These are phyloP conservation scores for Bellardia pandia DNA, from an alignment of 2,888 invertebrate genomes.

Conservation along the genomic window DNA sequence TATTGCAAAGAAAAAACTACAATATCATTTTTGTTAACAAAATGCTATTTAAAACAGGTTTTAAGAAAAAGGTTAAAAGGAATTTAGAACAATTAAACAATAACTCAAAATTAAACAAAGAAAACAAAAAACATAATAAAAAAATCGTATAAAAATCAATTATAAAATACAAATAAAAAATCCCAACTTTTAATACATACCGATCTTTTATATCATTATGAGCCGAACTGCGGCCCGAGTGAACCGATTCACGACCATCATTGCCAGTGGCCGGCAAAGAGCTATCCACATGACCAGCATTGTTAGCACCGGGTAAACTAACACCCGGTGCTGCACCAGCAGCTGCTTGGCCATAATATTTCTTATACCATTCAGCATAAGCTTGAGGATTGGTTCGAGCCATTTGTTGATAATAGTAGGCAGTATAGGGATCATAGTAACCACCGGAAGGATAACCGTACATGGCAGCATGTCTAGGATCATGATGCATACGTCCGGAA, in stretches of 20 bases:
- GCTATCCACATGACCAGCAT: constrained; percentile 71
- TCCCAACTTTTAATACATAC: constrained; percentile 82
- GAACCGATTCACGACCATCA: constrained; percentile 91
- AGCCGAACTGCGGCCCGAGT: constrained; percentile 93
- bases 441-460: constrained; percentile 75
- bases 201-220: constrained; percentile 87
- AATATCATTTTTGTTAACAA: not conserved
- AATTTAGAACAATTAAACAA: constrained; percentile 21
- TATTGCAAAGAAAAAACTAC: constrained; percentile 38
- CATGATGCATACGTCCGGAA: constrained; percentile 73
- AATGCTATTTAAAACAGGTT: constrained; percentile 24
- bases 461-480: constrained; percentile 77
- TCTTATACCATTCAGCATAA: constrained; percentile 91
- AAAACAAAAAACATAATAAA: constrained; percentile 1
- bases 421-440: constrained; percentile 86
- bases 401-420: constrained; percentile 90
- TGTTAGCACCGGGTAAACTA: constrained; percentile 25
- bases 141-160: constrained; percentile 27
- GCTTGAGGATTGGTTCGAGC: constrained; percentile 91
- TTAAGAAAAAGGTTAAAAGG: constrained; percentile 26
- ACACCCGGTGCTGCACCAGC: constrained; percentile 45
- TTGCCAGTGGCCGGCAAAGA: constrained; percentile 66
- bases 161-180: constrained; percentile 27
- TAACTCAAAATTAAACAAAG: constrained; percentile 5
- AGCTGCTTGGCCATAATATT: constrained; percentile 85